Evolutionary conservation across 2,113 vertebrate genomes (phyloP).

Genomic region (Hydropotes inermis): DNA sequence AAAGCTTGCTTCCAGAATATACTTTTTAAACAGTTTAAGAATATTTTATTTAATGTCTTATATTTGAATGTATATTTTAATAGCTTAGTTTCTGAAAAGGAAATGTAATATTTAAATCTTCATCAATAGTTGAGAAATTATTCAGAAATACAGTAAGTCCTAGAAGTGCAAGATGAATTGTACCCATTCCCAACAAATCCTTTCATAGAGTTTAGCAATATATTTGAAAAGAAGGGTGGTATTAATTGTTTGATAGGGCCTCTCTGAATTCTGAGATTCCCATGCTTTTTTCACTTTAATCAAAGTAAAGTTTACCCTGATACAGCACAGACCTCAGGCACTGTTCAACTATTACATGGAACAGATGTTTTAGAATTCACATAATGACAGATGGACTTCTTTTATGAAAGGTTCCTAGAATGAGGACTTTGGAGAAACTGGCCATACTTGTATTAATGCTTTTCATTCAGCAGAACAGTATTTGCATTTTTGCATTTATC

Average conservation of each 20-base stretch:
- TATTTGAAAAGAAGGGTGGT: neutral
- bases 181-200: neutral
- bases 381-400: conserved; percentile 67
- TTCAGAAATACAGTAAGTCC: neutral
- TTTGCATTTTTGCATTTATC: conserved; percentile 61
- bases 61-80: neutral
- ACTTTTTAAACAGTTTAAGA: neutral
- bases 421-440: conserved; percentile 63
- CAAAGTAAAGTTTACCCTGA: conserved; percentile 68
- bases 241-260: neutral
- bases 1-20: neutral
- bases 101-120: neutral
- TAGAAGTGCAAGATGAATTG: neutral
- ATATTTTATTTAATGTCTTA: neutral
- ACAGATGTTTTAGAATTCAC: conserved; percentile 72
- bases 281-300: conserved; percentile 59
- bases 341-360: conserved; percentile 48
- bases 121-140: neutral
- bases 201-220: neutral
- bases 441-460: conserved; percentile 54
- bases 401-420: conserved; percentile 71
- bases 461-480: conserved; percentile 63
- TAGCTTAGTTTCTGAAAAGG: neutral
- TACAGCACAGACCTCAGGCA: conserved; percentile 52
- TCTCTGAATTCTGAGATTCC: neutral